Evolutionary conservation across 1,140 invertebrate genomes (phyloP).

Genomic region (Drosophila sp.): DNA sequence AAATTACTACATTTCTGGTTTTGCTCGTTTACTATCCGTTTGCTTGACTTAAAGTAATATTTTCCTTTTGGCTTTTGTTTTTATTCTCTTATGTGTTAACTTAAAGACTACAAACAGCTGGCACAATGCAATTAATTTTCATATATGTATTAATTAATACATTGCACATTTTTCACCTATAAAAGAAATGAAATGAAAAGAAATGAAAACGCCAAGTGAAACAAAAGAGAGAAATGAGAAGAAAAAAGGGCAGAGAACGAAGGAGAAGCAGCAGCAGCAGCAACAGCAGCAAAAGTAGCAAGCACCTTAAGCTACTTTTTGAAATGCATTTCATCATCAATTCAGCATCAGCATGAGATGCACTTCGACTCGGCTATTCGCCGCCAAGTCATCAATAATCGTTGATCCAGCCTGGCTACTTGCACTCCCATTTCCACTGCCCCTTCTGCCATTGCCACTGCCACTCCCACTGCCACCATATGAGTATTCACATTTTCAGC

Average conservation of each 20-base stretch:
- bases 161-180: conserved; percentile 19
- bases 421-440: conserved; percentile 34
- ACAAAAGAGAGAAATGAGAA: neutral
- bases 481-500: neutral
- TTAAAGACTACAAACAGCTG: conserved; percentile 21
- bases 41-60: conserved; percentile 11
- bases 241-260: neutral
- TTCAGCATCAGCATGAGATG: conserved; percentile 73
- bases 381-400: conserved; percentile 76
- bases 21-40: neutral
- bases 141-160: conserved; percentile 46
- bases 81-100: neutral
- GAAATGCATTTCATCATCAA: conserved; percentile 80
- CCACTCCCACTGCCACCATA: neutral
- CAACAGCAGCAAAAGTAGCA: conserved; percentile 23
- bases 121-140: conserved; percentile 39
- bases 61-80: conserved; percentile 4
- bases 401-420: conserved; percentile 63
- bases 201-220: neutral
- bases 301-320: conserved; percentile 78
- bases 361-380: conserved; percentile 37
- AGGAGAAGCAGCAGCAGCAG: neutral
- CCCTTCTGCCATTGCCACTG: conserved; percentile 6
- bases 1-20: neutral
- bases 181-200: conserved; percentile 20